Evolutionary conservation across 2,113 vertebrate species (phyloP).

Genomic region (Melanerpes formicivorus): DNA sequence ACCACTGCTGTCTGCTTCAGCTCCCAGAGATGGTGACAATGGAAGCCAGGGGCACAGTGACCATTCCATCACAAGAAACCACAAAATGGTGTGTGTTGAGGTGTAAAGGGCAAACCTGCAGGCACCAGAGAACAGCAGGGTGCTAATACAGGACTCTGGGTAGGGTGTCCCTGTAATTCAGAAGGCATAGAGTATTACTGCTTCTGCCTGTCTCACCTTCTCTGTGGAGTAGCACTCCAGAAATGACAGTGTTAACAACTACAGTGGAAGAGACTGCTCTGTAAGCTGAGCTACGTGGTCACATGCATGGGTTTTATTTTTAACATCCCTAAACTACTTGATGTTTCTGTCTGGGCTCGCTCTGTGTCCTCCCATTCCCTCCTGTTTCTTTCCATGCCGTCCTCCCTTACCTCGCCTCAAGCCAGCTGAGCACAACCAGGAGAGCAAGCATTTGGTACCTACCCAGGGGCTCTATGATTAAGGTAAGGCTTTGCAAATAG

Average conservation of each 20-base stretch:
- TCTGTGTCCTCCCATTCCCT: slow-evolving; percentile 43
- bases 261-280: slow-evolving; percentile 47
- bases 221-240: slow-evolving; percentile 1
- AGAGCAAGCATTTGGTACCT: slow-evolving; percentile 23
- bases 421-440: slow-evolving; percentile 7
- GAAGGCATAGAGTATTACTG: not conserved
- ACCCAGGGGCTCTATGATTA: slow-evolving; percentile 21
- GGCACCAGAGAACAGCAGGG: not conserved
- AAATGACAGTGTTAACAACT: slow-evolving; percentile 62
- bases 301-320: slow-evolving; percentile 82
- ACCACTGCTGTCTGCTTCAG: not conserved
- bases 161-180: not conserved
- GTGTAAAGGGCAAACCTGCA: not conserved
- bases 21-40: not conserved
- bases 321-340: slow-evolving; percentile 76
- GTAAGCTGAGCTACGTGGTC: slow-evolving; percentile 76
- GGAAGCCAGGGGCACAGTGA: not conserved
- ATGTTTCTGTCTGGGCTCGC: slow-evolving; percentile 71
- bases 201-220: not conserved
- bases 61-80: slow-evolving; percentile 13
- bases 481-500: slow-evolving; percentile 71
- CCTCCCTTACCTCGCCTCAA: not conserved
- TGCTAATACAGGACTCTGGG: not conserved
- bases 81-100: not conserved
- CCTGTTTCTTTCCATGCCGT: slow-evolving; percentile 9